Conservation (phyloP, 2,888 invertebrate genomes). For the Notodonta ziczac region DNA sequence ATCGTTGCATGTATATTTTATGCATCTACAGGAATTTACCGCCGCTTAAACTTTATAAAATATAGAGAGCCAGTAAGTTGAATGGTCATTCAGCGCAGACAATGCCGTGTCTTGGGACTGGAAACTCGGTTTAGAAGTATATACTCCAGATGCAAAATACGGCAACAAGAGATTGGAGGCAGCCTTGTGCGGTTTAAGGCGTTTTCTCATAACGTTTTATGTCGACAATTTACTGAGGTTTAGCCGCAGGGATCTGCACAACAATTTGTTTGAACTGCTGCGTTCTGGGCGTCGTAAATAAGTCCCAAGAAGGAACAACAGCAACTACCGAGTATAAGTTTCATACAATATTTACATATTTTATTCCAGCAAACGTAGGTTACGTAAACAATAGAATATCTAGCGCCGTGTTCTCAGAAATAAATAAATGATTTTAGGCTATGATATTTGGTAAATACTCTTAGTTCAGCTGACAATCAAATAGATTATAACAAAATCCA, state of each 20-base stretch:
- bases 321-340: constrained; percentile 42
- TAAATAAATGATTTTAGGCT: too few species aligned
- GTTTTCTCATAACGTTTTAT: constrained; percentile 73
- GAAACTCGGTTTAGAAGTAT: constrained; percentile 45
- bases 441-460: too few species aligned
- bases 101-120: constrained; percentile 42
- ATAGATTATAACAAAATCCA: background rate
- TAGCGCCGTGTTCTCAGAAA: too few species aligned
- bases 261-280: constrained; percentile 64
- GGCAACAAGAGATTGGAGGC: constrained; percentile 57
- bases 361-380: too few species aligned
- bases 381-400: too few species aligned
- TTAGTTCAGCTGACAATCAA: background rate
- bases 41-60: constrained; percentile 29
- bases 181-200: constrained; percentile 60
- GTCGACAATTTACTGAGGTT: constrained; percentile 69
- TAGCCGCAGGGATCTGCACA: constrained; percentile 58
- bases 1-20: constrained; percentile 34
- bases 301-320: constrained; percentile 46
- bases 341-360: background rate
- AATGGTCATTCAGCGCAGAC: constrained; percentile 49
- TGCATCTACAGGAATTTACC: constrained; percentile 21
- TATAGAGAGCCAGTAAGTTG: constrained; percentile 37
- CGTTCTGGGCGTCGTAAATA: constrained; percentile 54
- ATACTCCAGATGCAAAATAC: constrained; percentile 62